Evolutionary conservation across 2,113 vertebrate species (phyloP), one percentile per base, ranked within the genome.

Genomic region (Atractosteus spatula): DNA sequence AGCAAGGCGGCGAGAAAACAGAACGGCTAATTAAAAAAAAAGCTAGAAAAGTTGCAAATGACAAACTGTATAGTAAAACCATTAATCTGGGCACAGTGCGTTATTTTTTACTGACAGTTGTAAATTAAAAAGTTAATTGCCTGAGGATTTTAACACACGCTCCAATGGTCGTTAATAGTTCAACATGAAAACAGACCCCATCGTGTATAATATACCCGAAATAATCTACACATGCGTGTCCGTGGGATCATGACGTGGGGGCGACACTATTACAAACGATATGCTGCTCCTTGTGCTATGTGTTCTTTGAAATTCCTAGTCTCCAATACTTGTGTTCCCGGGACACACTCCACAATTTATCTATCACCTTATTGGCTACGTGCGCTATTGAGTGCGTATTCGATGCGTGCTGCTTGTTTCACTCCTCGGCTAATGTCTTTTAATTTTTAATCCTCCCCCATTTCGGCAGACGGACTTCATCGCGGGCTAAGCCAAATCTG

Each of bases 401-500:
- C 79, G 71, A 76, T 56, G 78, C 76, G 69, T 77, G 74, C 82
- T 74, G 82, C 81, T 72, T 76, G 79, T 85, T 83, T 80, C 80
- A 66, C 66, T 77, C 74, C 69, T 77, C 77, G 78, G 82, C 79
- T 59, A 82, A 89, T 76, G 84, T 80, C 84, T 83, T 84, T 85
- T 76, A 81, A 81, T 87, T 91, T 91, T 86, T 92, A 94, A 95
- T 91, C 92, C 89, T 89, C 90, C 90, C 81, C 80, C 81, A 90
- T 95, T 88, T 89, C 86, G 90, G 84, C 77, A 77, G 85, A 85
- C 85, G 86, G 89, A 88, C 88, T 87, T 86, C 86, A 80, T 66
- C 83, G 84, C 85, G 86, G 84, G 89, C 89, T 94, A 85, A 92
- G 87, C 93, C 89, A 85, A 90, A 91, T 93, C 92, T 94, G 91